A percentile compares a stretch with the other conserved stretches of the same genome.
These are phyloP conservation scores for Percina caprodes DNA, from an alignment of 2,113 vertebrate species.

Conservation along the genomic window DNA sequence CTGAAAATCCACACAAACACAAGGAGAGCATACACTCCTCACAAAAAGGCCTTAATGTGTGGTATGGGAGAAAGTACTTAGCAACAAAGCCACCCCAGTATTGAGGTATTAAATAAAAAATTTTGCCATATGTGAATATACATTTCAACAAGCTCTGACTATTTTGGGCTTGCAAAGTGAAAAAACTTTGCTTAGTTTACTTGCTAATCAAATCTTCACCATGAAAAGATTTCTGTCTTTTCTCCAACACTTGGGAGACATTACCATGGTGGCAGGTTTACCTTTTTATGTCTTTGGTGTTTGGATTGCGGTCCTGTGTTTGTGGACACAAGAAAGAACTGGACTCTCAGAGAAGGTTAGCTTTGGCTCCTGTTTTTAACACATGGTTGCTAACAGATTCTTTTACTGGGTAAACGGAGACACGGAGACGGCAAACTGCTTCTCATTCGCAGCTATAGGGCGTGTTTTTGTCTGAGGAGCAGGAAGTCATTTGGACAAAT, in stretches of 20 bases:
- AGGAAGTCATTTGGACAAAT: slow-evolving; percentile 66
- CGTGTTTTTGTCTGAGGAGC: slow-evolving; percentile 29
- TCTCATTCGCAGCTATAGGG: slow-evolving; percentile 10
- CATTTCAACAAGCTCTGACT: neutral
- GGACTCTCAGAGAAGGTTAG: neutral
- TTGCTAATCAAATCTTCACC: neutral
- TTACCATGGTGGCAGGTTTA: slow-evolving; percentile 1
- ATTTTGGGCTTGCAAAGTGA: neutral
- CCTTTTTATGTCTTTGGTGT: slow-evolving; percentile 19
- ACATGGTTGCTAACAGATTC: slow-evolving; percentile 43
- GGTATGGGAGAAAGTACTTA: neutral
- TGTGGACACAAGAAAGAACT: slow-evolving; percentile 4
- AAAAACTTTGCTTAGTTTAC: neutral
- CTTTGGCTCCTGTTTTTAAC: slow-evolving; percentile 32
- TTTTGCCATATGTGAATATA: neutral
- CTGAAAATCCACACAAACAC: neutral
- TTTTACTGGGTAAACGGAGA: slow-evolving; percentile 39
- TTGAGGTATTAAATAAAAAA: neutral
- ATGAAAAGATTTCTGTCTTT: slow-evolving; percentile 29
- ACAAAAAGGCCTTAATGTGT: neutral
- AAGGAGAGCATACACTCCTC: neutral
- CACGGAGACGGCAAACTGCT: slow-evolving; percentile 17
- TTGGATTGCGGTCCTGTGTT: slow-evolving; percentile 5
- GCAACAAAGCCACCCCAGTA: neutral
- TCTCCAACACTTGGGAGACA: slow-evolving; percentile 8